Base-by-base conservation (phyloP, 2,888 invertebrate genomes). In the Globia sparganii region DNA sequence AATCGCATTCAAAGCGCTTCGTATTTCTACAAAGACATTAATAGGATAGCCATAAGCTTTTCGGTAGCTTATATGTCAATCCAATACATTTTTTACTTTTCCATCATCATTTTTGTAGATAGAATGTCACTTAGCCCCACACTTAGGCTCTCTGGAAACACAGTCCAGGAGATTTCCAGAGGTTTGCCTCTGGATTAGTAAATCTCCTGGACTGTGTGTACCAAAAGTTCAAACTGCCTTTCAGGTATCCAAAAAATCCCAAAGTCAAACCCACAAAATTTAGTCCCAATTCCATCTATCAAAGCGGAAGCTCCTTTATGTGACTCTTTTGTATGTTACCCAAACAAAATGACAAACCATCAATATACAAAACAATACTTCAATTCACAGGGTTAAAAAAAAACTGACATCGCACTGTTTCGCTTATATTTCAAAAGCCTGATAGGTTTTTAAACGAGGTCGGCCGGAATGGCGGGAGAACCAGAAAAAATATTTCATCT, bases 361-460 rank as follows among this genome's bases (percentile, higher is more conserved):
- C 79, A 80, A 85, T 74, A 65, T 37, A 66, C 76, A 86, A 85
- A 88, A 85, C 78, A 80, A 79, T 75, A 69, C 81, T 68, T 81
- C 66, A 34, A 64, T 77, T 64, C 73, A 73, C 64, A 66, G 59
- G 46, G 72, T 62, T 75, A 69, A 78, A 81, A 77, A 77, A 77
- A 68, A 81, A 66, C 77, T 77, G 78, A 68, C 87, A 79, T 72
- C 66, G 70, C 53, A 75, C 70, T 72, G 81, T 80, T 81, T 86
- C 70, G 82, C 80, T 86, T 84, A 82, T 87, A 87, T 84, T 87
- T 86, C 84, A 88, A 84, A 86, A 80, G 76, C 61, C 82, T 84
- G 89, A 87, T 88, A 86, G 86, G 82, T 86, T 87, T 88, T 88
- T 87, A 87, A 87, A 84, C 82, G 89, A 75, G 89, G 82, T 84